Base-by-base conservation (phyloP, 2,797 vertebrate genomes). In the Karalla daura region DNA sequence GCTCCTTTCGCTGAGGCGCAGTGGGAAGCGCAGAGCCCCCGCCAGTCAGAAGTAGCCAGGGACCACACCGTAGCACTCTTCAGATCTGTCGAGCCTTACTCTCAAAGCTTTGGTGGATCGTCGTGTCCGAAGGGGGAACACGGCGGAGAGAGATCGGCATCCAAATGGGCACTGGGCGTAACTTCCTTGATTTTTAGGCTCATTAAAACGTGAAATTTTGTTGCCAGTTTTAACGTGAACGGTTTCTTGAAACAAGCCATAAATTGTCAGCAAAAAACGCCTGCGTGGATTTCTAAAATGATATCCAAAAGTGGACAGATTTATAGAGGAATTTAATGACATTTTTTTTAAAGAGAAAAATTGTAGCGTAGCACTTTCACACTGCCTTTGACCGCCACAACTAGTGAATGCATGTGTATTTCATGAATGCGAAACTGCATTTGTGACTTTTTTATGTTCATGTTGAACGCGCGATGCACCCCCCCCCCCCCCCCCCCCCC, bases 401-500 rank as follows among this genome's bases (percentile, higher is more conserved):
- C 82, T 82, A 36, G 85, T 90, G 83, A 36, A 2, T 52, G 45
- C 70, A 65, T 78, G 30, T 80, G 41, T 65, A 25, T 76, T 67
- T 75, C 64, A 86, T 85, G 67, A 86, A 91, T 89, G 88, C 84
- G 41, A 30, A 14, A 61, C 28, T 61, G 90, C 84, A 77, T 92
- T 92, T 89, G 88, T 93, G 85, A 81, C 72, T 9, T 20, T 56
- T n/a, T 80, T 85, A 80, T 87, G 91, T 93, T 94, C 92, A 94
- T 88, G 89, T 93, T 93, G 91, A 91, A 94, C 91, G 15, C 70
- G 18, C 10, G 0, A 24, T 59, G 43, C 73, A 67, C 64, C 54
- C 69, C 63, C 64, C 32, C 80, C n/a, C n/a, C n/a, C n/a, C n/a
- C n/a, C n/a, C n/a, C n/a, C n/a, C n/a, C n/a, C n/a, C n/a, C n/a